These are phyloP conservation scores for Puntigrus tetrazona DNA, from an alignment of 2,113 vertebrate genomes.

Conservation along the genomic window DNA sequence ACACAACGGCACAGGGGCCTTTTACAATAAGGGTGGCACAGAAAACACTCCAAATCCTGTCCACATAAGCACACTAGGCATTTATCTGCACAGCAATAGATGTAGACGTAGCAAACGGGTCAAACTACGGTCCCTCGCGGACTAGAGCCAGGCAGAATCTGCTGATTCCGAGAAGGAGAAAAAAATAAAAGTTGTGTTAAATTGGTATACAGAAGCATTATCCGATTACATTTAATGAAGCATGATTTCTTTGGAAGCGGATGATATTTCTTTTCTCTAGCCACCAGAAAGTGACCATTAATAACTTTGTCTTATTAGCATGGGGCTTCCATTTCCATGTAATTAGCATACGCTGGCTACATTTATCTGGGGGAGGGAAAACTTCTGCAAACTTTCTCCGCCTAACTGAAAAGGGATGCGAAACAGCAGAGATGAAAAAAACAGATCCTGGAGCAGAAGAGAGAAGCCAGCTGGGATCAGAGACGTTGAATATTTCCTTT, in stretches of 20 bases:
- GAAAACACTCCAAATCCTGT: neutral
- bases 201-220: neutral
- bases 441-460: constrained; percentile 23
- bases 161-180: neutral
- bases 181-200: neutral
- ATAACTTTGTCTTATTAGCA: constrained; percentile 28
- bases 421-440: constrained; percentile 39
- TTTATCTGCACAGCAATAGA: constrained; percentile 18
- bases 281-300: neutral
- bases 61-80: constrained; percentile 8
- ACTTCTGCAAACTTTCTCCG: constrained; percentile 32
- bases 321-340: neutral
- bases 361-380: constrained; percentile 21
- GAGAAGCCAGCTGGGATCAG: constrained; percentile 48
- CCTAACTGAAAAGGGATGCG: constrained; percentile 26
- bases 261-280: neutral
- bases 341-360: constrained; percentile 27
- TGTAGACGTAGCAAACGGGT: neutral
- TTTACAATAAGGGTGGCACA: constrained; percentile 16
- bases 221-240: neutral
- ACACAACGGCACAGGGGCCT: constrained; percentile 35
- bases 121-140: constrained; percentile 16
- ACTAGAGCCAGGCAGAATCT: neutral
- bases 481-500: constrained; percentile 77
- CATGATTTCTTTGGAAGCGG: neutral